Conservation (phyloP, 2,113 vertebrate genomes). For the Sphyrna mokarran region DNA sequence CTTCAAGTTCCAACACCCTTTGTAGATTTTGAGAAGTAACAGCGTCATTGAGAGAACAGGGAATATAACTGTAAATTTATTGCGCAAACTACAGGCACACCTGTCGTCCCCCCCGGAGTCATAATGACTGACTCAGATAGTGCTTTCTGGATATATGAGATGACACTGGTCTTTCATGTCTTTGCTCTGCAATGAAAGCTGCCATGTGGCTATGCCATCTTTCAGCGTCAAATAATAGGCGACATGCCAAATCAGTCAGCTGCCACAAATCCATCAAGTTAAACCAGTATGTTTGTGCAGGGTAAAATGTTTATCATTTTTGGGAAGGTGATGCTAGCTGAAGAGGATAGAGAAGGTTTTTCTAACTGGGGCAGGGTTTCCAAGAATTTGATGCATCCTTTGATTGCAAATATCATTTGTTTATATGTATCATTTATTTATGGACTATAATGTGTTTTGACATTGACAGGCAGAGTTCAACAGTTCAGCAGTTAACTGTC, state of each 20-base stretch:
- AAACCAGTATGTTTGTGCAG: not conserved
- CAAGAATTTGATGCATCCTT: no score
- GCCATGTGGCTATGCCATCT: not conserved
- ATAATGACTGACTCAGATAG: not conserved
- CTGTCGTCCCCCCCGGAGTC: no score
- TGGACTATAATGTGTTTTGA: no score
- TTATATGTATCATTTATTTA: no score
- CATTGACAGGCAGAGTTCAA: no score
- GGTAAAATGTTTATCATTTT: not conserved
- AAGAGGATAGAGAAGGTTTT: not conserved
- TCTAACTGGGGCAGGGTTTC: not conserved
- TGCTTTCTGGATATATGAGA: not conserved
- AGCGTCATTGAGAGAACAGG: not conserved
- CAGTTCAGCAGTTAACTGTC: no score
- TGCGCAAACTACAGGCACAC: not conserved
- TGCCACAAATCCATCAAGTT: not conserved
- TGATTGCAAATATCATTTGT: no score
- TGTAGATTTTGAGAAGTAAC: not conserved
- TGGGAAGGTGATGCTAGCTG: not conserved
- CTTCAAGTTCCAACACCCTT: not conserved
- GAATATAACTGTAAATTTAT: not conserved
- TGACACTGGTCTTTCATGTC: not conserved
- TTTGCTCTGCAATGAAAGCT: not conserved
- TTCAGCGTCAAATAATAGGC: not conserved
- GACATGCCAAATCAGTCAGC: not conserved